phyloP scores from a whole-genome alignment of 2,113 vertebrate genomes.

The Tragelaphus strepsiceros region DNA sequence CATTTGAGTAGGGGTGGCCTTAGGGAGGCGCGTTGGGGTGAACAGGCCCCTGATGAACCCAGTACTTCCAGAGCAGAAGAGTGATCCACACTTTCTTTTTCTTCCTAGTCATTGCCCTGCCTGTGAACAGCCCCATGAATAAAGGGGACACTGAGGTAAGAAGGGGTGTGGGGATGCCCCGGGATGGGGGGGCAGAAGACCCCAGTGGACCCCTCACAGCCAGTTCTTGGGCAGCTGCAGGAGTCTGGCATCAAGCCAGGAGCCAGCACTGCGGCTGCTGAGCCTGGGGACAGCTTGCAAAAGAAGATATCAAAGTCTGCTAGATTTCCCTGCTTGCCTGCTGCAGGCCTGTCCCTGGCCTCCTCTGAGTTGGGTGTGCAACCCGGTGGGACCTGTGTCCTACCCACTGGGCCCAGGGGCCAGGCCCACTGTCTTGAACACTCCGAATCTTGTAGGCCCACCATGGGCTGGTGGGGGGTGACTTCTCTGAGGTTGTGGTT shows the following conservation, averaged over 20 bases:
- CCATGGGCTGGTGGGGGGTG: neutral
- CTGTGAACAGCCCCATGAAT: conserved; percentile 78
- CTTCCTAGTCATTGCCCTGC: conserved; percentile 78
- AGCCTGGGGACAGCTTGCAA: conserved; percentile 40
- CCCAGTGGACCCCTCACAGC: neutral
- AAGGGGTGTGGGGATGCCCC: neutral
- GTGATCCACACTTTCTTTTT: neutral
- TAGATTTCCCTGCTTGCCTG: neutral
- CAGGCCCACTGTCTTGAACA: neutral
- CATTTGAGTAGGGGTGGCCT: neutral
- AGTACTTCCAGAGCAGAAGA: neutral
- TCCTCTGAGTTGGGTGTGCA: neutral
- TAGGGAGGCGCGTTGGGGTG: neutral
- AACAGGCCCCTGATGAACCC: neutral
- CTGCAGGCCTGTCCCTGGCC: neutral
- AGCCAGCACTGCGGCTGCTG: conserved; percentile 52
- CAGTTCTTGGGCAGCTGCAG: conserved; percentile 47
- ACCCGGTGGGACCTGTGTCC: neutral
- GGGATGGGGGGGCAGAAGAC: neutral
- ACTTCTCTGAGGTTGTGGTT: neutral
- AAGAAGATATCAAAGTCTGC: conserved; percentile 26
- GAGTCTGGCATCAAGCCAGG: conserved; percentile 47
- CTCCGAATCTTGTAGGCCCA: neutral
- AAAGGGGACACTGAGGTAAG: conserved; percentile 84
- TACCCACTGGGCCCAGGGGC: neutral